Evolutionary conservation across 2,888 invertebrate genomes (phyloP), one percentile per base, ranked within the genome.

Genomic region (Drosophila engyochracea): DNA sequence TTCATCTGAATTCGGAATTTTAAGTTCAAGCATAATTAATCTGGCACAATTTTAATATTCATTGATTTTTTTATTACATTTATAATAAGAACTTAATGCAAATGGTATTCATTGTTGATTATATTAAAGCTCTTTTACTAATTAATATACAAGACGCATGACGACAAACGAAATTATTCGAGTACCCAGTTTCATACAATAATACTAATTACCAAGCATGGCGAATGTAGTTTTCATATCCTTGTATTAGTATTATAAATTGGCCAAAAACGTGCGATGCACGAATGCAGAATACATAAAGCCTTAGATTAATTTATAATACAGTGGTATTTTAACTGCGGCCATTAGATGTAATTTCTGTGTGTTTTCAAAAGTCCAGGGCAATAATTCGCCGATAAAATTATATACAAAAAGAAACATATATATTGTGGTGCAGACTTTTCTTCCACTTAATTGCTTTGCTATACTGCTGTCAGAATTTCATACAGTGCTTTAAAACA

Each of bases 401-500:
- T 31, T 57, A 28, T 14, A 9, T 6, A 28, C 19, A 14, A 28
- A 28, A 41, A n/a, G 0, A 25, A 22, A 30, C 1, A 62, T 12
- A 30, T 7, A 4, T 16, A 0, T 37, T 37, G 6, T 30, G 7
- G 1, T 22, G n/a, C 19, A 41, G 10, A 54, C 35, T 39, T 37
- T 54, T 25, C 19, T n/a, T 55, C 19, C 31, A 44, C 19, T 33
- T 73, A 73, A 78, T 69, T 79, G 69, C 25, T 63, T 31, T 53
- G 52, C 52, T 53, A 19, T 54, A 41, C 74, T 57, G 65, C n/a
- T 63, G 62, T 39, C 61, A 59, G 66, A 78, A 74, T 71, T 71
- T 67, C 68, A 81, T 74, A 65, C 81, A 53, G 65, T 59, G 53
- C 53, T 31, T 52, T 33, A 44, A 62, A 35, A 68, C 61, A 54